Evolutionary conservation across 2,888 invertebrate genomes (phyloP).

Genomic region (Prosopocoilus inquinatus): DNA sequence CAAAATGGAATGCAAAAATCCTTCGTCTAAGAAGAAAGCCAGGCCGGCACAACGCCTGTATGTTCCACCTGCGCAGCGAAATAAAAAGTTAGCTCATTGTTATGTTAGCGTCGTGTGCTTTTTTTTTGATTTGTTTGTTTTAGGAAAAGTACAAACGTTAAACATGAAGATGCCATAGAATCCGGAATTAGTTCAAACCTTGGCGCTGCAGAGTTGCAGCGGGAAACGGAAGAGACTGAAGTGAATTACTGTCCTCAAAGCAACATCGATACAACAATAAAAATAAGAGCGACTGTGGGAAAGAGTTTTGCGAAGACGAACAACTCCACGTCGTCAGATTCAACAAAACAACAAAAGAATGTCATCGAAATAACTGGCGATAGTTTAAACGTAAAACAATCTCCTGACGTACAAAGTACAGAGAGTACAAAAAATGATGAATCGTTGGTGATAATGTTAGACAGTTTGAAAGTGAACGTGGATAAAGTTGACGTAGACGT

Average conservation of each 20-base stretch:
- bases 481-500: conserved; percentile 37
- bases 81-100: conserved; percentile 17
- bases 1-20: conserved; percentile 3
- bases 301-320: not conserved
- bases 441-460: conserved; percentile 21
- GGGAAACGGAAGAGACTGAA: no score
- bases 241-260: no score
- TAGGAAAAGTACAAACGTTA: not conserved
- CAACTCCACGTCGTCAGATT: no score
- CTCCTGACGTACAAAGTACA: no score
- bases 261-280: no score
- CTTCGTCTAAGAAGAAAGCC: conserved; percentile 14
- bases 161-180: no score
- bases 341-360: no score
- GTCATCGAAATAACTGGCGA: not conserved
- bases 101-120: not conserved
- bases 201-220: no score
- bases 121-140: not conserved
- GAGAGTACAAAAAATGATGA: conserved; percentile 9
- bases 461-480: conserved; percentile 19
- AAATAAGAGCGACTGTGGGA: no score
- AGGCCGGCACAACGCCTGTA: conserved; percentile 47
- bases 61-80: conserved; percentile 47
- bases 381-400: conserved; percentile 5
- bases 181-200: no score